Evolutionary conservation across 1,140 invertebrate genomes (phyloP).

Genomic region (Adelges cooleyi): DNA sequence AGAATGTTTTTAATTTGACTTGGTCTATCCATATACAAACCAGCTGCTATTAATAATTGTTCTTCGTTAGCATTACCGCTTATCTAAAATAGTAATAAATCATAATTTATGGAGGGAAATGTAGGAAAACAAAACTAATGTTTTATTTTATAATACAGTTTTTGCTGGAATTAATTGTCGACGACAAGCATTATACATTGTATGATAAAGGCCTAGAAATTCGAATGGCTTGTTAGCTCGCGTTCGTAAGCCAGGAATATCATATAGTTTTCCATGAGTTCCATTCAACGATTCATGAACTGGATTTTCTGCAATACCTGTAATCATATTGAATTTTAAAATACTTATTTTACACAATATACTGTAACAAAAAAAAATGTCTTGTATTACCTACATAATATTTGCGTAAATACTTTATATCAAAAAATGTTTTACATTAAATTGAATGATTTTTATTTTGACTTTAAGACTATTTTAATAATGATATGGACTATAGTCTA

Average conservation of each 20-base stretch:
- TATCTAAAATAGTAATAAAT: no score
- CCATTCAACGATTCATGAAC: conserved; percentile 23
- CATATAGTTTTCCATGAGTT: conserved; percentile 39
- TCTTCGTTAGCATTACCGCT: conserved; percentile 83
- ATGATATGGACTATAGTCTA: no score
- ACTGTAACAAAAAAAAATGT: neutral
- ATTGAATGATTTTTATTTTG: no score
- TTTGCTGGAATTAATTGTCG: conserved; percentile 80
- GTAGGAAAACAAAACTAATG: conserved; percentile 27
- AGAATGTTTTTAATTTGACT: conserved; percentile 70
- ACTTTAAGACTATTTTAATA: no score
- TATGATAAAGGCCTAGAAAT: conserved; percentile 83
- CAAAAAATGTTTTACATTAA: no score
- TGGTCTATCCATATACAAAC: conserved; percentile 64
- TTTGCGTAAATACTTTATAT: no score
- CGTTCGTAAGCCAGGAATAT: conserved; percentile 71
- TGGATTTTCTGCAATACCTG: conserved; percentile 37
- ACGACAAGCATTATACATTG: conserved; percentile 71
- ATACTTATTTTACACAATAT: no score
- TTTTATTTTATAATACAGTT: conserved; percentile 43
- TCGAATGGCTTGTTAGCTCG: conserved; percentile 65
- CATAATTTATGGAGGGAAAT: no score
- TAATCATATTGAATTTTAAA: conserved; percentile 6
- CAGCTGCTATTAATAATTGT: conserved; percentile 71
- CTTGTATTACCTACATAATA: no score